phyloP scores from a whole-genome alignment of 2,888 invertebrate genomes.

The Flexamia atlantica region DNA sequence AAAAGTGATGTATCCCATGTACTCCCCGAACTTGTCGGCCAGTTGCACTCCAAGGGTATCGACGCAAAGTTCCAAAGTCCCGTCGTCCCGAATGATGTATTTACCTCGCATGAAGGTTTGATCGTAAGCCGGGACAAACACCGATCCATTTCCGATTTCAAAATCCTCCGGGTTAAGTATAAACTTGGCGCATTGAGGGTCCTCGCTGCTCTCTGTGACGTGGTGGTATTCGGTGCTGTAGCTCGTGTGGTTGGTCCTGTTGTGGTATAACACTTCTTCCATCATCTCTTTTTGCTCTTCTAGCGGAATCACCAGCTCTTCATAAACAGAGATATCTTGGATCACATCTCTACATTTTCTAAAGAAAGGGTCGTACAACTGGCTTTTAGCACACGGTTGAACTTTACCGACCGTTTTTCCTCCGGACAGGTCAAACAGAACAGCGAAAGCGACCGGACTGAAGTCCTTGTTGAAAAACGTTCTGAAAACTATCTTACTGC shows the following conservation, averaged over 20 bases:
- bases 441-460: slow-evolving; percentile 73
- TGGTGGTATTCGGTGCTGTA: slow-evolving; percentile 66
- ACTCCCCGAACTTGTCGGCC: slow-evolving; percentile 72
- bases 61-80: slow-evolving; percentile 73
- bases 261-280: slow-evolving; percentile 71
- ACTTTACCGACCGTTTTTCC: slow-evolving; percentile 71
- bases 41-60: slow-evolving; percentile 71
- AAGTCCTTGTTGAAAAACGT: slow-evolving; percentile 72
- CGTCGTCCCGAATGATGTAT: slow-evolving; percentile 72
- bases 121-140: slow-evolving; percentile 73
- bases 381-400: slow-evolving; percentile 72
- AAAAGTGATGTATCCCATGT: slow-evolving; percentile 75
- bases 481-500: slow-evolving; percentile 67
- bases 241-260: slow-evolving; percentile 69
- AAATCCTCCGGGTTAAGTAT: slow-evolving; percentile 73
- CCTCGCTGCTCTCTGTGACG: slow-evolving; percentile 58
- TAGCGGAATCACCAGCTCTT: slow-evolving; percentile 24
- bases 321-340: slow-evolving; percentile 69
- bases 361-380: slow-evolving; percentile 76
- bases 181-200: slow-evolving; percentile 73
- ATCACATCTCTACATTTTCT: slow-evolving; percentile 74
- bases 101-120: slow-evolving; percentile 72
- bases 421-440: slow-evolving; percentile 74
- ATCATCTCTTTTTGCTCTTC: slow-evolving; percentile 66
- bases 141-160: slow-evolving; percentile 72